Evolutionary conservation across 2,797 vertebrate species (phyloP).

Genomic region (Salmo trutta): DNA sequence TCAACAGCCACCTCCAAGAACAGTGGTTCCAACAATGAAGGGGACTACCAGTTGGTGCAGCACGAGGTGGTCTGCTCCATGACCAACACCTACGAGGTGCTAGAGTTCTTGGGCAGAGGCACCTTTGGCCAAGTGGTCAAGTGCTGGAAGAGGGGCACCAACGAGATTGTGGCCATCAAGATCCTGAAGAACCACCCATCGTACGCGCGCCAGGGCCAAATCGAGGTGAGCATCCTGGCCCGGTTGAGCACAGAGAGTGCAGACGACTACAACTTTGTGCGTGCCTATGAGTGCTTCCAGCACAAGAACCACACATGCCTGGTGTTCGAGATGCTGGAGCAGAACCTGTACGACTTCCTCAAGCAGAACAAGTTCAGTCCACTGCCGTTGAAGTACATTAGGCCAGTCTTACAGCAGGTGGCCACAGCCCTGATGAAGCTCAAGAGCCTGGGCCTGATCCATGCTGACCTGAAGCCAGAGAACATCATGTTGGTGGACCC

Average conservation of each 20-base stretch:
- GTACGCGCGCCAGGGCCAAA: constrained; percentile 96
- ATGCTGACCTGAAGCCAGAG: constrained; percentile 97
- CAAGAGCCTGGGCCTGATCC: constrained; percentile 96
- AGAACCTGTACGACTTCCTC: constrained; percentile 99
- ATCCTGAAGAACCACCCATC: constrained; percentile 99
- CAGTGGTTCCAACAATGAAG: constrained; percentile 94
- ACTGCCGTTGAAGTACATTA: constrained; percentile 94
- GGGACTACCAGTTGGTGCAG: constrained; percentile 97
- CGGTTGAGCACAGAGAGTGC: constrained; percentile 96
- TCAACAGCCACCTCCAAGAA: constrained; percentile 96
- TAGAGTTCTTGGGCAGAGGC: constrained; percentile 96
- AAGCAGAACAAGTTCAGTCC: constrained; percentile 99
- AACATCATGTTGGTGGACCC: constrained; percentile 99
- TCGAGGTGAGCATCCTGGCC: constrained; percentile 98
- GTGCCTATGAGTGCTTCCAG: constrained; percentile 98
- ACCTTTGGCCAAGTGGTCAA: constrained; percentile 99
- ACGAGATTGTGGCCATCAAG: constrained; percentile 99
- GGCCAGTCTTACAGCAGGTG: constrained; percentile 96
- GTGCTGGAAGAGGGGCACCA: constrained; percentile 99
- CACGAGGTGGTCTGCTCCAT: constrained; percentile 99
- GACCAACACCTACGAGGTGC: constrained; percentile 97
- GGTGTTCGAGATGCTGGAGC: constrained; percentile 99
- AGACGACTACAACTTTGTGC: constrained; percentile 97
- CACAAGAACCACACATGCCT: constrained; percentile 99
- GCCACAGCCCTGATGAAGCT: constrained; percentile 97